Conservation (phyloP, 2,797 vertebrate genomes). For the Artibeus lituratus region DNA sequence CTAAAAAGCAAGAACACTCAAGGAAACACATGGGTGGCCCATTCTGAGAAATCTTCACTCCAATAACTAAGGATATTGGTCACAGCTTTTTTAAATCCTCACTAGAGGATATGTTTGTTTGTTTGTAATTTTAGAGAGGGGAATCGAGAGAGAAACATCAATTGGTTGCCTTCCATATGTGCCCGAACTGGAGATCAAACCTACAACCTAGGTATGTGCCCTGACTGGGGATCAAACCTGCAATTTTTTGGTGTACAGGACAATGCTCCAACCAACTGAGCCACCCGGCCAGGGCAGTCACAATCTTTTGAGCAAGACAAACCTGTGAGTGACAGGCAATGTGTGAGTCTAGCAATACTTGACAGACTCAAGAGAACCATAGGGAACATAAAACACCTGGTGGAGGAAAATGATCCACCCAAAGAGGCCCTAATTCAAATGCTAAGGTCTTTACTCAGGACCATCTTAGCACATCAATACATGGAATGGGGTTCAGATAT, state of each 20-base stretch:
- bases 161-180: background rate
- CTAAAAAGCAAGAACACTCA: background rate
- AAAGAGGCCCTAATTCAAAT: background rate
- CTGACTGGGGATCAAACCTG: background rate
- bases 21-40: background rate
- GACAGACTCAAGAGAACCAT: background rate
- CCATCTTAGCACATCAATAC: background rate
- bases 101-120: background rate
- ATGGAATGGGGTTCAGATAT: background rate
- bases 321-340: background rate
- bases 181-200: background rate
- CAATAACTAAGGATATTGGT: background rate
- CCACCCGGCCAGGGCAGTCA: background rate
- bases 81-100: background rate
- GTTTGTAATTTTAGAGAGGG: background rate
- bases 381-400: background rate
- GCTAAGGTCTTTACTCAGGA: background rate
- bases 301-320: background rate
- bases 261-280: background rate
- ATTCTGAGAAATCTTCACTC: background rate
- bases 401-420: background rate
- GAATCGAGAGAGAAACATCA: background rate
- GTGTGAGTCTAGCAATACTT: background rate
- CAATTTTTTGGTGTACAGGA: background rate
- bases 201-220: background rate